Evolutionary conservation across 92 coral and sea anemone genomes (phyloP).

Genomic region (Epizoanthus ramosus): DNA sequence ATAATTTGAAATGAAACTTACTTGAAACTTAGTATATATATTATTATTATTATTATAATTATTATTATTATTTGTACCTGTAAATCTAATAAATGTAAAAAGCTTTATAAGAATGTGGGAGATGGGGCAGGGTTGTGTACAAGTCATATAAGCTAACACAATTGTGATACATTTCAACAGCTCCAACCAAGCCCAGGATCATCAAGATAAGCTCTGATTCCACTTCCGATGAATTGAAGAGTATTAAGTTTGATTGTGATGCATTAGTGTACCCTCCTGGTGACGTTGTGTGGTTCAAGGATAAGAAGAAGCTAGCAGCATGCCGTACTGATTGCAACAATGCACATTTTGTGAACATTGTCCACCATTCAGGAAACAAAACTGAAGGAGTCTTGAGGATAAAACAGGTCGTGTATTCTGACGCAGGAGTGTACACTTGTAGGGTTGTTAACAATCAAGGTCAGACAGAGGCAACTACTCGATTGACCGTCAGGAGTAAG

Average conservation of each 20-base stretch:
- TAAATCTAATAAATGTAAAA: too few species aligned
- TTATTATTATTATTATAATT: too few species aligned
- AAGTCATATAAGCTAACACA: too few species aligned
- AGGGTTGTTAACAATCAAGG: neutral
- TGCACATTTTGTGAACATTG: neutral
- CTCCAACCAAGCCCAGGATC: slow-evolving; percentile 9
- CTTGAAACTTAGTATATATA: too few species aligned
- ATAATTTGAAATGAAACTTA: too few species aligned
- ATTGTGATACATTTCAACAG: neutral
- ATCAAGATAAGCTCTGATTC: neutral
- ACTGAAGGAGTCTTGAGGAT: slow-evolving; percentile 13
- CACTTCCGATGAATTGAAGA: neutral
- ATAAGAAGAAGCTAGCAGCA: neutral
- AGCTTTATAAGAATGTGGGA: too few species aligned
- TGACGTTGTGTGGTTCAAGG: slow-evolving; percentile 34
- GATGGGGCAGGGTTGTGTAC: too few species aligned
- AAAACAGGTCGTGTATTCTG: neutral
- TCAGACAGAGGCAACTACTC: slow-evolving; percentile 4
- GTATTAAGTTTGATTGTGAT: neutral
- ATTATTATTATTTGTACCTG: too few species aligned
- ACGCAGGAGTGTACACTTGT: slow-evolving; percentile 21
- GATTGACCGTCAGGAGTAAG: slow-evolving; percentile 23
- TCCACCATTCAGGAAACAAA: neutral
- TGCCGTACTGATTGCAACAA: neutral
- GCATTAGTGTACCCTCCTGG: slow-evolving; percentile 15